Evolutionary conservation across 2,113 vertebrate species (phyloP).

Genomic region (Dasyprocta punctata): DNA sequence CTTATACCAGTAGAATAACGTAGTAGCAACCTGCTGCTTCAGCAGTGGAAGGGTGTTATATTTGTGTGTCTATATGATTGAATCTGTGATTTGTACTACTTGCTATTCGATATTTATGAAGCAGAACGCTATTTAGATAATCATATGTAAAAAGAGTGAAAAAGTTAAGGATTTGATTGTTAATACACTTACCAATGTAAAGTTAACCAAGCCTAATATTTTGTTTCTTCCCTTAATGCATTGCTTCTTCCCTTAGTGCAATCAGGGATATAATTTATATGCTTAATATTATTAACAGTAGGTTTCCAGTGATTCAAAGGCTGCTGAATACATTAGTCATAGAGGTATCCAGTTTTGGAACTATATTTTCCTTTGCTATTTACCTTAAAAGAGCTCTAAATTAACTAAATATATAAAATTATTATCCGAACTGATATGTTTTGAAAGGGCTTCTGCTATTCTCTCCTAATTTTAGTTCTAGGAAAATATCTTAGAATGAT

Average conservation of each 20-base stretch:
- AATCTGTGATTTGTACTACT: neutral
- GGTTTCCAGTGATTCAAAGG: neutral
- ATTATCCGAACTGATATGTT: slow-evolving; percentile 3
- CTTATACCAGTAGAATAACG: neutral
- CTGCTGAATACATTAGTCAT: neutral
- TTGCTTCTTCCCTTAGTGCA: neutral
- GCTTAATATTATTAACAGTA: neutral
- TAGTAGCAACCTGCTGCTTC: slow-evolving; percentile 87
- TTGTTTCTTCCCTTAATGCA: slow-evolving; percentile 47
- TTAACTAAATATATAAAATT: slow-evolving; percentile 45
- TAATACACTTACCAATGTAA: slow-evolving; percentile 33
- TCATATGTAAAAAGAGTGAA: neutral
- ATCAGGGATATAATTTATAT: neutral
- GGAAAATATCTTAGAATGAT: slow-evolving; percentile 46
- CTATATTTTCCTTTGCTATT: slow-evolving; percentile 44
- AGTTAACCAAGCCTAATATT: slow-evolving; percentile 55
- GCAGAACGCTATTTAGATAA: neutral
- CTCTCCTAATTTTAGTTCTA: slow-evolving; percentile 18
- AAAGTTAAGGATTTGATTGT: slow-evolving; percentile 47
- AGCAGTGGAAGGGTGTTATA: neutral
- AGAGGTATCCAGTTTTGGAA: neutral
- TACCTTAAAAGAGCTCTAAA: slow-evolving; percentile 52
- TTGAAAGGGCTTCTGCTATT: slow-evolving; percentile 12
- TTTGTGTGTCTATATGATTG: neutral
- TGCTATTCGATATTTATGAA: slow-evolving; percentile 5